Conservation (phyloP, 2,888 invertebrate species). For the Quadroppia sp. region DNA sequence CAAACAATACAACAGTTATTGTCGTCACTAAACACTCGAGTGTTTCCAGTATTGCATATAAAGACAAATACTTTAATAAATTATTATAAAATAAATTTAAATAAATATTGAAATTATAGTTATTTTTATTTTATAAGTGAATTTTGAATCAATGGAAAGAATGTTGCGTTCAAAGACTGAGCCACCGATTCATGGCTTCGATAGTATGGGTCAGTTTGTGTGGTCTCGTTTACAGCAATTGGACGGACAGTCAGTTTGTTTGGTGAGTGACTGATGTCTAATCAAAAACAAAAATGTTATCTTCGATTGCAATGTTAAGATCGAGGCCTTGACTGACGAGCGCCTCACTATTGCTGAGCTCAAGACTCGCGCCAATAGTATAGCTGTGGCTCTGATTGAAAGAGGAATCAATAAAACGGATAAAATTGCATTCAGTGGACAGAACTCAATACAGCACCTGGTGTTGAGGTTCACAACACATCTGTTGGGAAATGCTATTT, state of each 20-base stretch:
- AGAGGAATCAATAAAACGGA: constrained; percentile 29
- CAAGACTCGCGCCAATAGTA: neutral
- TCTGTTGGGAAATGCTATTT: constrained; percentile 16
- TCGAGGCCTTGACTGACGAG: constrained; percentile 17
- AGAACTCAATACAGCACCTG: constrained; percentile 29
- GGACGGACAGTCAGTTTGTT: neutral
- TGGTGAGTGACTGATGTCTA: neutral
- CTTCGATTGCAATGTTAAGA: neutral
- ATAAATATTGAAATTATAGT: too few species aligned
- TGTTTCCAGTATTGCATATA: too few species aligned
- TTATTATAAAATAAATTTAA: too few species aligned
- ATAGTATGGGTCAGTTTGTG: neutral
- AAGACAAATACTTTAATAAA: too few species aligned
- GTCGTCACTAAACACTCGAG: too few species aligned
- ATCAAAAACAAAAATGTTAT: neutral
- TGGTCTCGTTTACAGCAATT: neutral
- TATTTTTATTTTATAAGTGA: too few species aligned
- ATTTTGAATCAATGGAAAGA: too few species aligned
- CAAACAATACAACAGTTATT: too few species aligned
- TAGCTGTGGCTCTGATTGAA: constrained; percentile 17
- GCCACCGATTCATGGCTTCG: neutral
- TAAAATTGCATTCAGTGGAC: constrained; percentile 13
- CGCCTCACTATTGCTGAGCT: neutral
- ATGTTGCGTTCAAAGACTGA: neutral
- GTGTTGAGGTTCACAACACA: neutral